phyloP scores from a whole-genome alignment of 2,888 invertebrate species.

The Drosophila testacea region DNA sequence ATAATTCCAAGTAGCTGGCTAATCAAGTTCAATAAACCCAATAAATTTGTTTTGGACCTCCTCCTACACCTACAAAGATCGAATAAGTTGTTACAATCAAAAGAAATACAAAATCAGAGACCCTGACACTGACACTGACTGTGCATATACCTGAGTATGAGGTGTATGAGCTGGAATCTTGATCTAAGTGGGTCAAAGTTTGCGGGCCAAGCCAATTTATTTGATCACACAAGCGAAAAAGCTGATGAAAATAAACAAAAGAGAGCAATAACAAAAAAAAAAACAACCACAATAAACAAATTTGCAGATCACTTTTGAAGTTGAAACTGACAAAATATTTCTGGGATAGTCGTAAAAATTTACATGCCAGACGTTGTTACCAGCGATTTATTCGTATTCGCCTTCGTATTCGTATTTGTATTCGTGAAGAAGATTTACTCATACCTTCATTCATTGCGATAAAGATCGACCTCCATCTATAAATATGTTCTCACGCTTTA shows the following conservation, averaged over 20 bases:
- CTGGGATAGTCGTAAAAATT: constrained; percentile 37
- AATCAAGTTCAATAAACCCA: constrained; percentile 61
- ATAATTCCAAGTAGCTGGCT: constrained; percentile 18
- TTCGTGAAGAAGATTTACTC: constrained; percentile 65
- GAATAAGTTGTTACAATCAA: constrained; percentile 49
- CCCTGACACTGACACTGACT: constrained; percentile 53
- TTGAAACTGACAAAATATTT: constrained; percentile 38
- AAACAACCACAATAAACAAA: constrained; percentile 1
- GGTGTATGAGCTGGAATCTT: constrained; percentile 26
- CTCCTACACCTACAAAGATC: constrained; percentile 32
- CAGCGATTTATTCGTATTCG: constrained; percentile 17
- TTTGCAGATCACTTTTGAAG: constrained; percentile 41
- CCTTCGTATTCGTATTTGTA: constrained; percentile 53
- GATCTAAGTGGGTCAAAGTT: constrained; percentile 62
- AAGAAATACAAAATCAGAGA: background rate
- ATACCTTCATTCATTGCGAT: constrained; percentile 43
- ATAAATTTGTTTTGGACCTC: constrained; percentile 15
- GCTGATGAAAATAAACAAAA: constrained; percentile 14
- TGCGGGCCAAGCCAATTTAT: constrained; percentile 53
- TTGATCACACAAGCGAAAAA: constrained; percentile 19
- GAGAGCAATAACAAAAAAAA: constrained; percentile 6
- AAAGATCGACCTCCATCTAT: constrained; percentile 68
- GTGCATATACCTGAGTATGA: constrained; percentile 34
- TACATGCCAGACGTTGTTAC: constrained; percentile 49
- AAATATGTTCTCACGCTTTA: constrained; percentile 76